Evolutionary conservation across 2,797 vertebrate species (phyloP), one percentile per base, ranked within the genome.

Genomic region (Chromobotia macracanthus): DNA sequence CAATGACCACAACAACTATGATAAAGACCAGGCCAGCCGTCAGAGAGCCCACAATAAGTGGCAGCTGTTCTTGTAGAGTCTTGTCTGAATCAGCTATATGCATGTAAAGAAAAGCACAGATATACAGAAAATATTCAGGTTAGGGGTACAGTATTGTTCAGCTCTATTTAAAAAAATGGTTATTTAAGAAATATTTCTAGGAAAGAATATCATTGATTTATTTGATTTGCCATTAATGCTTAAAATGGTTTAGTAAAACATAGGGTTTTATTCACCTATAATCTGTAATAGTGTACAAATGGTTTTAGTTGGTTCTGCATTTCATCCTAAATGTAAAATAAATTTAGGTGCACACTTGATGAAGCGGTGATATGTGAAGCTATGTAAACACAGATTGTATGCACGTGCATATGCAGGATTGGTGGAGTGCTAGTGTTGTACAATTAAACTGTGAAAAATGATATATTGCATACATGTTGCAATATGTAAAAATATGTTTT

Each of bases 1-100:
- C 94, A 0, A 99, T 96, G 90, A 98, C 95, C 72, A 97, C 96
- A 1, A 99, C 93, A 5, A 95, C 97, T 15, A 97, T 97, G 86
- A 99, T 92, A 16, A 99, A 97, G 65, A 99, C 95, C 19, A 99
- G 93, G 44, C 94, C 93, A 0, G 97, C 95, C 0, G 95, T 97
- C 50, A 94, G 93, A 0, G 96, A 97, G 72, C 97, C 97, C 84
- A 99, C 95, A 0, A 98, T 97, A 76, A 99, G 95, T 10, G 97
- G 97, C 64, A 99, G 88, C 87, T 96, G 94, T 77, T 99, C 97
- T 87, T 98, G 96, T 86, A 94, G 93, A 74, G 93, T 94, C 89
- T 96, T 96, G 78, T 94, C 92, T 44, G 93, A 94, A 88, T 95
- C 95, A 28, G 92, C 97, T 99, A 83, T 77, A 50, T 61, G 61